Base-by-base conservation (phyloP, 2,888 invertebrate species). In the Cephus rjabovi region DNA sequence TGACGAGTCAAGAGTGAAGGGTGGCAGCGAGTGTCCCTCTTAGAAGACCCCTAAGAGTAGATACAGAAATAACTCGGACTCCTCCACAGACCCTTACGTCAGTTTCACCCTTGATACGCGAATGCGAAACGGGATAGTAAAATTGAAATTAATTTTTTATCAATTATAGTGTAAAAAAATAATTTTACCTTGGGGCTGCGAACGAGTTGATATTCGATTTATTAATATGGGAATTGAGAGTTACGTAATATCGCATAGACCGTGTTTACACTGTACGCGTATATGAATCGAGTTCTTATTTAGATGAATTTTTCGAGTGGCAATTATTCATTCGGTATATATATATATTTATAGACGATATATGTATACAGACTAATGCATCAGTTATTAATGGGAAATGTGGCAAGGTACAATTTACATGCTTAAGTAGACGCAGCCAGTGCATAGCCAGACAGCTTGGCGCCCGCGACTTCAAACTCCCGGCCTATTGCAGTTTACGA, bases 361-460 rank as follows among this genome's bases (percentile, higher is more conserved):
- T 40, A 40, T 40, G 6, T 15, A 56, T 23, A 9, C 0, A 2
- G 6, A 9, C 40, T 15, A 23, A 30, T 84, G 86, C 85, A 86
- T 88, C 86, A 88, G 86, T 86, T 86, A 89, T 89, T 89, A 89
- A 89, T 88, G 87, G 87, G 86, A 88, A 85, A 86, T 88, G 88
- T 85, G 87, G 87, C 77, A 82, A 79, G 80, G 87, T 81, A 85
- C 86, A 87, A 89, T 89, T 87, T 89, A 88, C 89, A 89, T 89
- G 88, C 82, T 83, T 85, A 85, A 89, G 89, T 86, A 86, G 85
- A 85, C 85, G 82, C 79, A 80, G 77, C 0, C 71, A 34, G 33
- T 12, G 71, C 56, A 56, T 56, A 23, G 56, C 56, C 56, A 56
- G 56, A 56, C 56, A 23, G 56, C 23, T 56, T 56, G 56, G 56